phyloP scores from a whole-genome alignment of 2,113 vertebrate genomes.

The Sturnira hondurensis region DNA sequence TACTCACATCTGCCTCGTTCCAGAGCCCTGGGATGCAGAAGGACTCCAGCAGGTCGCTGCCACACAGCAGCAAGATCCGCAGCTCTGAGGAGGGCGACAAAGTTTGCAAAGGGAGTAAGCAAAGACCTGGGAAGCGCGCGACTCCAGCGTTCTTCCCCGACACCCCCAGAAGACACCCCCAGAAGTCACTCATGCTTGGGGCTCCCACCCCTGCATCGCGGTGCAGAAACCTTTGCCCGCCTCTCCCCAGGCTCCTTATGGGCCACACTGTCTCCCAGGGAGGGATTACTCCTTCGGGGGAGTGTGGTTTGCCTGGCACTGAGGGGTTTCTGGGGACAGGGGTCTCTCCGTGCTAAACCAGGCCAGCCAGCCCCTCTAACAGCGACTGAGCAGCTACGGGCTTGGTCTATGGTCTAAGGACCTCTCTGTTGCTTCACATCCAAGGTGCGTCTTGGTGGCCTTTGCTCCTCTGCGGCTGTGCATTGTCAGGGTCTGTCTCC shows the following conservation, averaged over 20 bases:
- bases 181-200: accelerated
- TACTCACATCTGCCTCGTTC: conserved; percentile 98
- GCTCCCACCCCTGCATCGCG: neutral
- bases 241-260: neutral
- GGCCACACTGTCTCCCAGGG: neutral
- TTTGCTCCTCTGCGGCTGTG: neutral
- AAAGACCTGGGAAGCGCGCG: accelerated
- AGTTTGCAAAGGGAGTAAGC: neutral
- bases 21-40: conserved; percentile 99
- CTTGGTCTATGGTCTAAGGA: neutral
- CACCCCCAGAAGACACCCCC: too few relatives aligned
- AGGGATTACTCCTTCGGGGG: neutral
- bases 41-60: conserved; percentile 97
- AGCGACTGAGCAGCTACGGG: accelerated
- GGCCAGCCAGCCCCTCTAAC: neutral
- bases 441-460: neutral
- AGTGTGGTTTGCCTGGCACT: neutral
- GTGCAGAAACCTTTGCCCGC: neutral
- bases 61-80: conserved; percentile 97
- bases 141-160: neutral
- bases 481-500: neutral
- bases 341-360: neutral
- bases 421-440: neutral
- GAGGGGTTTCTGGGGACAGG: neutral
- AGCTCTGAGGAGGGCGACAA: conserved; percentile 85